A percentile compares a stretch with the other conserved stretches of the same genome.
These are phyloP conservation scores for Toxotes lorentzi DNA, from an alignment of 2,797 vertebrate species.

Conservation along the genomic window DNA sequence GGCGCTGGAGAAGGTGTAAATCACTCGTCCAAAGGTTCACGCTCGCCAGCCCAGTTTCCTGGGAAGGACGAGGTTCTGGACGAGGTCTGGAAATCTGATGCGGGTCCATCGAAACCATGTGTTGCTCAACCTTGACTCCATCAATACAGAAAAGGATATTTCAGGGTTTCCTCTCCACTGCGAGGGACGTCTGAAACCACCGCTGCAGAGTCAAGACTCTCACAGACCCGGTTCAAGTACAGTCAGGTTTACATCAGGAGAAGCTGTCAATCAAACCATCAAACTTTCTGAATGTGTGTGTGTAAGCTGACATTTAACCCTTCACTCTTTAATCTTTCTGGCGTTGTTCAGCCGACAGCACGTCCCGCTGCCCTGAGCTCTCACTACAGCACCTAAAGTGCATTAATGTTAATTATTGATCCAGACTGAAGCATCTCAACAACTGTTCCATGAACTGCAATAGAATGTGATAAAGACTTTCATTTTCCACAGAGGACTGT, in stretches of 20 bases:
- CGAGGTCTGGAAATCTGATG: conserved; percentile 54
- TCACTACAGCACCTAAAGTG: neutral
- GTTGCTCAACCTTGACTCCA: conserved; percentile 44
- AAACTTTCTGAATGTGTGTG: neutral
- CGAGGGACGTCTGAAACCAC: conserved; percentile 5
- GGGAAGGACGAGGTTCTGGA: conserved; percentile 56
- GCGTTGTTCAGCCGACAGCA: neutral
- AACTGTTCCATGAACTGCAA: too few species aligned
- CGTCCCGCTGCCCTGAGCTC: neutral
- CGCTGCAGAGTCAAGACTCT: neutral
- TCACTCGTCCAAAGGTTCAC: conserved; percentile 66
- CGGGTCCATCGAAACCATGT: conserved; percentile 61
- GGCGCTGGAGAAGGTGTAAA: conserved; percentile 67
- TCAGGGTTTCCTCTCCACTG: conserved; percentile 28
- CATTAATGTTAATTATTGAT: neutral
- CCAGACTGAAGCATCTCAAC: too few species aligned
- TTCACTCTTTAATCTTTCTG: neutral
- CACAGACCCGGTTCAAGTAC: neutral
- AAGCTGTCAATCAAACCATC: conserved; percentile 60
- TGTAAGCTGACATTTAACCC: neutral
- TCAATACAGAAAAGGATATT: conserved; percentile 25
- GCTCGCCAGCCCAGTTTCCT: conserved; percentile 56
- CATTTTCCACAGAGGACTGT: too few species aligned
- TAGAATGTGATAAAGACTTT: too few species aligned
- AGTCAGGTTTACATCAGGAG: conserved; percentile 26